Percentiles rank a stretch among this genome's conserved stretches.
Conservation (phyloP, 2,888 invertebrate genomes). For the Scotopteryx bipunctaria region DNA sequence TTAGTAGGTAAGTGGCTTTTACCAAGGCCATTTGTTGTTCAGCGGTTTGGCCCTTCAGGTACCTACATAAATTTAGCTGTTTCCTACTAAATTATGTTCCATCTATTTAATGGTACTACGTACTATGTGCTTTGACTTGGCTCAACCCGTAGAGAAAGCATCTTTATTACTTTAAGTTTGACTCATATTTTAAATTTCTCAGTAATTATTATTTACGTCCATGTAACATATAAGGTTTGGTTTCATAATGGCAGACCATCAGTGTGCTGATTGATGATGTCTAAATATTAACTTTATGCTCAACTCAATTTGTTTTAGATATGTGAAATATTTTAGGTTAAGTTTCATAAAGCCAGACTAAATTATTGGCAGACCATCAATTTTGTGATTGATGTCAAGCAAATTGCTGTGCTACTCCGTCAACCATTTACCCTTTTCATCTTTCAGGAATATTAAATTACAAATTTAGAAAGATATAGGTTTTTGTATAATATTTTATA, state of each 20-base stretch:
- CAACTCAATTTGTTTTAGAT: not conserved
- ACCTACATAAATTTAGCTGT: conserved; percentile 49
- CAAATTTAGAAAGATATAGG: not conserved
- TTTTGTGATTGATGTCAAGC: conserved; percentile 10
- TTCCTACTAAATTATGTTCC: conserved; percentile 40
- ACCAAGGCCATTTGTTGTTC: conserved; percentile 52
- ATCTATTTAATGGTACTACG: conserved; percentile 32
- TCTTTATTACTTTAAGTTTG: conserved; percentile 9
- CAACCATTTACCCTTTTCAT: conserved; percentile 1
- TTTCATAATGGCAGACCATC: not conserved
- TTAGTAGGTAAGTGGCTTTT: conserved; percentile 54
- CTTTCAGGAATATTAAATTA: not conserved
- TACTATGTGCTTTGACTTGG: conserved; percentile 11
- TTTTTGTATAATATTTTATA: not conserved
- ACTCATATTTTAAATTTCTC: not conserved
- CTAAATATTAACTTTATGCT: not conserved
- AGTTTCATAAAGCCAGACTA: not conserved
- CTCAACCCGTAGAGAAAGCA: conserved; percentile 10
- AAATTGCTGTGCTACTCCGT: conserved; percentile 5
- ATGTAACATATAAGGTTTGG: not conserved
- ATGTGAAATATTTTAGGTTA: not conserved
- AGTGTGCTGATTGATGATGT: conserved; percentile 2
- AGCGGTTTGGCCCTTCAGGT: conserved; percentile 48
- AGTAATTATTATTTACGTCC: not conserved
- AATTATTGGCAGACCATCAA: not conserved